phyloP scores from a whole-genome alignment of 1,140 invertebrate genomes.

The Bombus pyrosoma region DNA sequence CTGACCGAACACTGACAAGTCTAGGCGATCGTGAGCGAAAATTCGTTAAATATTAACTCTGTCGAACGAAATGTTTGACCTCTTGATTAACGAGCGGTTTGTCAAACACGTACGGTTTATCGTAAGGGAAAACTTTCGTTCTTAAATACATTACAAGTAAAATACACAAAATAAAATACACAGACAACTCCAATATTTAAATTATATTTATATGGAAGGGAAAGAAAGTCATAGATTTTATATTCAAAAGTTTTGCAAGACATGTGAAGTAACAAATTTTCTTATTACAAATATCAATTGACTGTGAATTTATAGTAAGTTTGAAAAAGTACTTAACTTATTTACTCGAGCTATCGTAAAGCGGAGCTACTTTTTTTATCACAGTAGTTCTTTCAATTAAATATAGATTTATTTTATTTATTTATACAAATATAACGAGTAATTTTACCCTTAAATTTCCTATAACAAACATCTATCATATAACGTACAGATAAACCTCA shows the following conservation, averaged over 20 bases:
- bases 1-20: background rate
- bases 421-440: background rate
- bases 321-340: no score
- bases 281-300: no score
- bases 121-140: background rate
- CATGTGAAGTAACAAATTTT: no score
- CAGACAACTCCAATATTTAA: no score
- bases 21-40: background rate
- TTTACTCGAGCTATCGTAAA: no score
- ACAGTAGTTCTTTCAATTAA: no score
- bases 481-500: background rate
- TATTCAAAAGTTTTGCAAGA: no score
- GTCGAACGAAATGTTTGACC: background rate
- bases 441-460: background rate
- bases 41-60: slow-evolving; percentile 10
- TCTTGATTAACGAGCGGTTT: background rate
- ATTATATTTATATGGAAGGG: no score
- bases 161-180: background rate
- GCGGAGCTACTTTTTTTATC: no score
- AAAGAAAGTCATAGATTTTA: no score
- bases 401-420: background rate
- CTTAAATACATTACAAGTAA: background rate
- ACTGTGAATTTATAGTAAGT: no score
- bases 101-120: background rate
- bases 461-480: background rate